Percentiles rank a stretch among this genome's conserved stretches.
These are phyloP conservation scores for Coptotermes formosanus DNA, from an alignment of 1,140 invertebrate genomes.

Conservation along the genomic window DNA sequence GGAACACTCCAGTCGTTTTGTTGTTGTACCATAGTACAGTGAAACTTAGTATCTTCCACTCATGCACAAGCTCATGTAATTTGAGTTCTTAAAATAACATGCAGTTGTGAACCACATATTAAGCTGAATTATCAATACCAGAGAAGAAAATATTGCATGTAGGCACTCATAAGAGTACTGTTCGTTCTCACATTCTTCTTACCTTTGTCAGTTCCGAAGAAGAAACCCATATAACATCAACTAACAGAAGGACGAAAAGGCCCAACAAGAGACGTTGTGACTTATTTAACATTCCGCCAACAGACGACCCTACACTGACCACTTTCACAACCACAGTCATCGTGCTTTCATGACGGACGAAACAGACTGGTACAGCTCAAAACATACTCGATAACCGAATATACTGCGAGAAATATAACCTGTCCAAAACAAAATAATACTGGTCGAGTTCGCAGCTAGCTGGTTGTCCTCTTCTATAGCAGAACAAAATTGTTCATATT, in stretches of 20 bases:
- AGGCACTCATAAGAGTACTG: constrained; percentile 28
- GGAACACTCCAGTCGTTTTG: no score
- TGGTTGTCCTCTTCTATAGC: not conserved
- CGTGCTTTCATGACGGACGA: constrained; percentile 25
- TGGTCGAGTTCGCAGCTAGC: not conserved
- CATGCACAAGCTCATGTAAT: no score
- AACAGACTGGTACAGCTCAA: not conserved
- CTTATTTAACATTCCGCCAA: constrained; percentile 56
- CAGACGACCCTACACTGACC: constrained; percentile 28
- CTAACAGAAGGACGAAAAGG: constrained; percentile 71
- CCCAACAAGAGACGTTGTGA: constrained; percentile 75
- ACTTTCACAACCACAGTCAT: constrained; percentile 32
- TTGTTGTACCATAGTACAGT: no score
- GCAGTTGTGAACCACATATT: no score
- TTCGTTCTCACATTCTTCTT: constrained; percentile 36
- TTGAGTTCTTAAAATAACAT: not conserved
- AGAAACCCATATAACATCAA: constrained; percentile 85
- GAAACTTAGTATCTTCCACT: no score
- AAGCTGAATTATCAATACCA: constrained; percentile 28
- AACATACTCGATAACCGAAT: not conserved
- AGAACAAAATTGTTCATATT: not conserved
- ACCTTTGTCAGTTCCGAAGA: constrained; percentile 84
- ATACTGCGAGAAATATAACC: not conserved
- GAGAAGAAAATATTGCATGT: constrained; percentile 31
- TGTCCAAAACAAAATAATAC: not conserved